Conservation (phyloP, 2,797 vertebrate species). For the Leontocebus nigricollis region DNA sequence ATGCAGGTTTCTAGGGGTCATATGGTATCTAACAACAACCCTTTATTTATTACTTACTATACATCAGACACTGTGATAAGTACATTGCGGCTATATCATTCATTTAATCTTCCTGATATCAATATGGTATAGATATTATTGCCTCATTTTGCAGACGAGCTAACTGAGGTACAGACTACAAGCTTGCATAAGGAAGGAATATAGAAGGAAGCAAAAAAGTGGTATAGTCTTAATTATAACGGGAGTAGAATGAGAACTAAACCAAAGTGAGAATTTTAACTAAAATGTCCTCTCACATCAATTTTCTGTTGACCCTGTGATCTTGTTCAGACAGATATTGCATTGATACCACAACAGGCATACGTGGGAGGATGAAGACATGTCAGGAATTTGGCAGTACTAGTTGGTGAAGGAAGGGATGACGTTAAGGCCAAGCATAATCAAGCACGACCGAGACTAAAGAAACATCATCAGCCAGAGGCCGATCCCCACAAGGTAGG, state of each 20-base stretch:
- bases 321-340: neutral
- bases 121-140: neutral
- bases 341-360: neutral
- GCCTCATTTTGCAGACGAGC: neutral
- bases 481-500: neutral
- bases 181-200: neutral
- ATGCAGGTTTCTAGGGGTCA: neutral
- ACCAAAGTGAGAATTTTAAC: neutral
- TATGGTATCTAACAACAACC: neutral
- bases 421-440: neutral
- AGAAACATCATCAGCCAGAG: constrained; percentile 37
- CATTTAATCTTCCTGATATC: neutral
- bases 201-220: neutral
- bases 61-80: neutral
- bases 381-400: neutral
- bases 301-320: constrained; percentile 5
- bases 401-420: neutral
- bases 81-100: neutral
- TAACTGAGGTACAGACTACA: neutral
- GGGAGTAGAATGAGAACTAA: constrained; percentile 11
- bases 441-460: neutral
- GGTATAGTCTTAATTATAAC: neutral
- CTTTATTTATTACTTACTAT: neutral
- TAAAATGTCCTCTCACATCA: neutral
- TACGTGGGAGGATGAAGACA: neutral